Conservation (phyloP, 2,888 invertebrate species). For the Coelogynopora nodosa region DNA sequence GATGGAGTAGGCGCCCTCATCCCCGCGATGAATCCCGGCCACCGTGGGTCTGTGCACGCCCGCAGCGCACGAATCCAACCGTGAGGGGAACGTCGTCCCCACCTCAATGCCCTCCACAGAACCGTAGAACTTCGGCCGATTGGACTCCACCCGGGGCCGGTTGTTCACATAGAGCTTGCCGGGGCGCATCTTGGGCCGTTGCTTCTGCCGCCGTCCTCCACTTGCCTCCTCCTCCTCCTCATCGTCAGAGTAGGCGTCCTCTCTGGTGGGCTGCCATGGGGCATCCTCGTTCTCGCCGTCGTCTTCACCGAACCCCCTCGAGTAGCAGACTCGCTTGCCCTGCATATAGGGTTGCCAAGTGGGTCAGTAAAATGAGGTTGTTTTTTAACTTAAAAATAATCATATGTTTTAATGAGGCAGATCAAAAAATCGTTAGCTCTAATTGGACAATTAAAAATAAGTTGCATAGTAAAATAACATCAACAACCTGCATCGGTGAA, state of each 20-base stretch:
- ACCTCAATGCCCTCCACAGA: constrained; percentile 53
- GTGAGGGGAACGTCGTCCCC: constrained; percentile 59
- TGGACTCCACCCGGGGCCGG: constrained; percentile 34
- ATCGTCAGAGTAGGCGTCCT: constrained; percentile 31
- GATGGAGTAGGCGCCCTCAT: constrained; percentile 61
- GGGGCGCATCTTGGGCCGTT: not conserved
- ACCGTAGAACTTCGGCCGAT: constrained; percentile 54
- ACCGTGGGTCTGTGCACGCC: constrained; percentile 62
- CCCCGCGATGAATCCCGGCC: constrained; percentile 61
- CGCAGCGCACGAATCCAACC: constrained; percentile 58
- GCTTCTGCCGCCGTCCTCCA: not conserved
- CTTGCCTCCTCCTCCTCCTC: constrained; percentile 13
- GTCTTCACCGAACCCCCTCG: constrained; percentile 15
- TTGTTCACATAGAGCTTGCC: not conserved
- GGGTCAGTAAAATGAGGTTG: too few relatives aligned
- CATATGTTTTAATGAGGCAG: too few relatives aligned
- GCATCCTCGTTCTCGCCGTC: not conserved
- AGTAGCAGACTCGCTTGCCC: not conserved
- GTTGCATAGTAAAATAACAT: too few relatives aligned
- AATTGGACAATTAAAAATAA: too few relatives aligned
- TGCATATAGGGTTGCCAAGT: not conserved
- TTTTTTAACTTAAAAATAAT: too few relatives aligned
- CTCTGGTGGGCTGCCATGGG: constrained; percentile 16
- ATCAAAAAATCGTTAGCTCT: too few relatives aligned
- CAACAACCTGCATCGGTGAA: too few relatives aligned